Evolutionary conservation across 2,113 vertebrate species (phyloP), one percentile per base, ranked within the genome.

Genomic region (Gasterosteus nipponicus): DNA sequence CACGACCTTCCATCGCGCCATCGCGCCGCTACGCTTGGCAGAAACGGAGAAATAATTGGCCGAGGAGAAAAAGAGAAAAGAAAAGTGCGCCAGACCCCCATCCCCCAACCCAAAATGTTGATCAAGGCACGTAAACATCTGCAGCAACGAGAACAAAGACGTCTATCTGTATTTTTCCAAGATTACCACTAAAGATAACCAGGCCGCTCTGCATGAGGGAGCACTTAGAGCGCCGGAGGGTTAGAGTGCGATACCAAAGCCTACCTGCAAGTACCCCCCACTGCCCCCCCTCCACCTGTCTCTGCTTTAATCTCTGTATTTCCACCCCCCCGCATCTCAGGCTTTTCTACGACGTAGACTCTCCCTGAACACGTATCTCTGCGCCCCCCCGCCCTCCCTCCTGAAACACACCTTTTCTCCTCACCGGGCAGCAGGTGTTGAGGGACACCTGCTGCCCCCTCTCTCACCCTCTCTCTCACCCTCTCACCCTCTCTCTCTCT

Each of bases 361-460:
- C 85, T 83, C 77, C 83, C 81, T 73, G 81, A 74, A 82, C 80
- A 77, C 83, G 85, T 83, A 73, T 77, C 82, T 78, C 71, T 68
- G 60, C 9, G 14, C 18, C 44, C 54, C 62, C 62, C 35, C 54
- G 22, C 22, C 15, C 49, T 62, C 80, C 83, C 86, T 83, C 74
- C 70, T 74, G 78, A 79, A 53, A 80, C 87, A 88, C 90, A 94
- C 93, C 91, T 94, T 92, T 92, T 93, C 88, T 93, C 89, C 93
- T 93, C 86, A 91, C 87, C 87, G 93, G 93, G 93, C 93, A 92
- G 93, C 90, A 94, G 93, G 93, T 95, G 94, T 93, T 93, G 89
- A 91, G n/a, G n/a, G n/a, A n/a, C n/a, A n/a, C n/a, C n/a, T n/a
- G n/a, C n/a, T n/a, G n/a, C n/a, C 0, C 73, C 70, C 82, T 82